Evolutionary conservation across 1,140 invertebrate species (phyloP).

Genomic region (Macrostomum lignano): DNA sequence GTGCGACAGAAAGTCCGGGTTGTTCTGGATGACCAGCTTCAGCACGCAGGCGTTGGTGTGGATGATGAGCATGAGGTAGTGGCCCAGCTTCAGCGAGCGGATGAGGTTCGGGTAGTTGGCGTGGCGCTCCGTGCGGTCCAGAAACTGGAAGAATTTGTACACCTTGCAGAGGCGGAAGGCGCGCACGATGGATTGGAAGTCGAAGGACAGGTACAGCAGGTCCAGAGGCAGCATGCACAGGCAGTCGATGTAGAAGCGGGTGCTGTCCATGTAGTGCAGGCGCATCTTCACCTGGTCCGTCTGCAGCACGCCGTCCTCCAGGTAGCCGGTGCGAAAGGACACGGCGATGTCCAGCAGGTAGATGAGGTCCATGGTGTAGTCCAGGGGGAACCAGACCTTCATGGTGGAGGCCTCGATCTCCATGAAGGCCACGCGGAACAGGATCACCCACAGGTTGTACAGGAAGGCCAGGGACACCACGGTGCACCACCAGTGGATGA

Average conservation of each 20-base stretch:
- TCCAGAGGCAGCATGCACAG: slow-evolving; percentile 80
- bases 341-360: slow-evolving; percentile 82
- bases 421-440: slow-evolving; percentile 87
- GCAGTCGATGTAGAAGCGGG: slow-evolving; percentile 91
- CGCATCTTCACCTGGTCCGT: slow-evolving; percentile 68
- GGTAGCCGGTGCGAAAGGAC: slow-evolving; percentile 79
- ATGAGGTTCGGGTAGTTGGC: slow-evolving; percentile 90
- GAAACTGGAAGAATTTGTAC: slow-evolving; percentile 86
- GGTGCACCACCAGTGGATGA: slow-evolving; percentile 28
- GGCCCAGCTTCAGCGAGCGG: slow-evolving; percentile 59
- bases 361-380: slow-evolving; percentile 77
- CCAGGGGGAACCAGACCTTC: slow-evolving; percentile 72
- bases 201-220: slow-evolving; percentile 85
- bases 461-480: slow-evolving; percentile 84
- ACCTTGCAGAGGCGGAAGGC: slow-evolving; percentile 89
- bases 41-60: slow-evolving; percentile 97
- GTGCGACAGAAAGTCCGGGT: slow-evolving; percentile 3
- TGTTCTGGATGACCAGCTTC: slow-evolving; percentile 43
- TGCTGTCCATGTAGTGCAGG: slow-evolving; percentile 91
- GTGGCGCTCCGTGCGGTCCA: slow-evolving; percentile 83
- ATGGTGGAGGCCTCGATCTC: slow-evolving; percentile 43
- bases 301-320: slow-evolving; percentile 43
- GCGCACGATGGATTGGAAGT: slow-evolving; percentile 79
- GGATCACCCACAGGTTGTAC: slow-evolving; percentile 77
- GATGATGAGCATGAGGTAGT: slow-evolving; percentile 86